Conservation (phyloP, 2,888 invertebrate genomes). For the Volucella bombylans region DNA sequence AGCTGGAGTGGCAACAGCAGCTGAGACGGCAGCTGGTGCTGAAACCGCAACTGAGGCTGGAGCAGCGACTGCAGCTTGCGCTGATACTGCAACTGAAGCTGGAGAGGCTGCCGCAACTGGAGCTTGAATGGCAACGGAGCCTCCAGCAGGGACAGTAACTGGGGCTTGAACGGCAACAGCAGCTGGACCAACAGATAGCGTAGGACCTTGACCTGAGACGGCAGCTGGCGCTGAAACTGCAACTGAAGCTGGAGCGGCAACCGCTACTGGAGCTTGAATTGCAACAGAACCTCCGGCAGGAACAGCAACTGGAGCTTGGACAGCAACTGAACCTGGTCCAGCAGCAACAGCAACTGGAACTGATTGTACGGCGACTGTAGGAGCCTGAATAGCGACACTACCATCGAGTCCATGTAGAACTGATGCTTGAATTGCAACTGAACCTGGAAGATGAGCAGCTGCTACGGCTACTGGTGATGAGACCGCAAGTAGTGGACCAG, state of each 20-base stretch:
- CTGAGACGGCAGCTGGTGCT: constrained; percentile 12
- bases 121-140: no score
- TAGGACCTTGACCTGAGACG: constrained; percentile 11
- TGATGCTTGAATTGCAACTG: constrained; percentile 43
- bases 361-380: no score
- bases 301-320: constrained; percentile 3
- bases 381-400: constrained; percentile 5
- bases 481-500: constrained; percentile 46
- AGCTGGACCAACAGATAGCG: not conserved
- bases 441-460: constrained; percentile 21
- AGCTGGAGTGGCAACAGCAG: constrained; percentile 13
- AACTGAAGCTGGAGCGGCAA: not conserved
- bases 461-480: constrained; percentile 40
- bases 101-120: not conserved
- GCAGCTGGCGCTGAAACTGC: constrained; percentile 17
- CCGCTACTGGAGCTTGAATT: constrained; percentile 29
- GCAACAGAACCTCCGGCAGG: constrained; percentile 17
- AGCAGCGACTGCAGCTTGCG: constrained; percentile 7
- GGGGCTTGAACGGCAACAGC: constrained; percentile 37
- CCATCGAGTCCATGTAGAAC: constrained; percentile 15
- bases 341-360: constrained; percentile 22
- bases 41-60: constrained; percentile 20
- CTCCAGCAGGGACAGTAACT: constrained; percentile 13
- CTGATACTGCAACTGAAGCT: constrained; percentile 24
- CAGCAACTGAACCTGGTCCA: constrained; percentile 2